Conservation (phyloP, 2,113 vertebrate genomes). For the Sigmodon hispidus region DNA sequence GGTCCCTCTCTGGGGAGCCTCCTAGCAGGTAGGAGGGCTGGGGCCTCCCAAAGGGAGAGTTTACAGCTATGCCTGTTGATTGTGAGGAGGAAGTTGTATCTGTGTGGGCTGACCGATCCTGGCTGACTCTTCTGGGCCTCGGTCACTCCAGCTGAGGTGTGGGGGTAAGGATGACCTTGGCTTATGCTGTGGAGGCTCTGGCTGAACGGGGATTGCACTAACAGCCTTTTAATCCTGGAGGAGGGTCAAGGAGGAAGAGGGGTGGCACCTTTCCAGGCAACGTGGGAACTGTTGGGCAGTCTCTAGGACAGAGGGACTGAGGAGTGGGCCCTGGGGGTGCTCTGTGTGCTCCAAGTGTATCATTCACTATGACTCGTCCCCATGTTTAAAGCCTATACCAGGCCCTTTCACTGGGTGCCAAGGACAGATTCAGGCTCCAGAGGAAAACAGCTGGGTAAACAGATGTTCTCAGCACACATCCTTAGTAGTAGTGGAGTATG, state of each 20-base stretch:
- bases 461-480: background rate
- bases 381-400: background rate
- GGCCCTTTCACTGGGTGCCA: background rate
- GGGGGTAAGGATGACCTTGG: background rate
- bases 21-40: conserved; percentile 84
- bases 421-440: background rate
- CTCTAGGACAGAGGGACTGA: background rate
- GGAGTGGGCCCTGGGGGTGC: background rate
- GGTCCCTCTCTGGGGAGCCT: conserved; percentile 81
- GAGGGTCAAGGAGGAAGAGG: too few relatives aligned
- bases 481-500: background rate
- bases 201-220: background rate
- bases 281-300: background rate
- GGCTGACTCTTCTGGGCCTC: background rate
- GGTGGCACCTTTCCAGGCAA: background rate
- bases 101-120: background rate
- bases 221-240: background rate
- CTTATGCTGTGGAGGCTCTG: background rate
- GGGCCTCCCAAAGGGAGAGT: background rate
- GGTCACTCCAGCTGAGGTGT: background rate
- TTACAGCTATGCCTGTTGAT: background rate
- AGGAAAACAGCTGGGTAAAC: background rate
- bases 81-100: background rate
- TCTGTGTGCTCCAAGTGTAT: background rate
- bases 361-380: background rate